phyloP scores from a whole-genome alignment of 1,140 invertebrate species.

The Steinernema feltiae region DNA sequence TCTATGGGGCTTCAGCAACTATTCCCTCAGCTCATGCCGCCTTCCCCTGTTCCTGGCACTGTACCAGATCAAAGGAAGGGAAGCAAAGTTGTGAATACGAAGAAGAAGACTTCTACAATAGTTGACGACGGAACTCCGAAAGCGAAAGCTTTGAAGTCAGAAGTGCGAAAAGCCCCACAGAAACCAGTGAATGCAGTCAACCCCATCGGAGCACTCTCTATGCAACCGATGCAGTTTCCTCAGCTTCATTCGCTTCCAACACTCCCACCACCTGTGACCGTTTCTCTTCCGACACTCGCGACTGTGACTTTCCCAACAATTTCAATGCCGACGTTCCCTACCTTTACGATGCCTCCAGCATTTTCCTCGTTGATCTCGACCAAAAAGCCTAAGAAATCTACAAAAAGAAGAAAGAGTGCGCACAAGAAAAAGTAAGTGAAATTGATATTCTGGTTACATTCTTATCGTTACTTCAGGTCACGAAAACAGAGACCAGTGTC shows the following conservation, averaged over 20 bases:
- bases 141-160: not conserved
- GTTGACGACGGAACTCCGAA: not conserved
- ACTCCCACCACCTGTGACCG: not conserved
- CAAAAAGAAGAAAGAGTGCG: not conserved
- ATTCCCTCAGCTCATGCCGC: not conserved
- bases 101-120: not conserved
- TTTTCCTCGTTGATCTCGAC: not conserved
- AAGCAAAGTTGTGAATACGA: not conserved
- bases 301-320: constrained; percentile 2
- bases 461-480: not conserved
- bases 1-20: not conserved
- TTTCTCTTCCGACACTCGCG: not conserved
- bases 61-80: not conserved
- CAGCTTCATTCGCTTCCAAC: not conserved
- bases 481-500: not conserved
- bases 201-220: not conserved
- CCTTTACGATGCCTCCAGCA: not conserved
- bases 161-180: not conserved
- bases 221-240: not conserved
- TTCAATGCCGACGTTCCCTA: not conserved
- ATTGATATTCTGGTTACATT: not conserved
- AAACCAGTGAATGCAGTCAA: not conserved
- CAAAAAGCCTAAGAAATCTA: not conserved
- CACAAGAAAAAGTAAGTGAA: not conserved
- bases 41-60: not conserved